Base-by-base conservation (phyloP, 2,113 vertebrate species). In the Neomonachus schauinslandi region DNA sequence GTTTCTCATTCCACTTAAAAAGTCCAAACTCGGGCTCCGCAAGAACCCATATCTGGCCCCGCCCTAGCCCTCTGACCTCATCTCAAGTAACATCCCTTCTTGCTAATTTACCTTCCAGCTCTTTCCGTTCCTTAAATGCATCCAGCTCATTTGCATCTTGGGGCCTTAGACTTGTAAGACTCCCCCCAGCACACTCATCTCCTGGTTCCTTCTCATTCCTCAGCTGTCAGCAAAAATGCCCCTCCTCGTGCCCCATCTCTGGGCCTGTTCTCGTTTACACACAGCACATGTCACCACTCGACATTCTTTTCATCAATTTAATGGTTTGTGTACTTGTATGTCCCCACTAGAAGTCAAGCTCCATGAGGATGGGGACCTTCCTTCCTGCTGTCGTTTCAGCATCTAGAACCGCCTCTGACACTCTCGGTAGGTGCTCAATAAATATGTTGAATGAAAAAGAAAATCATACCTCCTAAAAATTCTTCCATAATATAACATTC, bases 51-150 rank as follows among this genome's bases (percentile, higher is more conserved):
- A 74, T 46, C 46, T 67, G 55, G 19, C 19, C 67, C 59, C 24
- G n/a, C 59, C 61, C 6, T 9, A 28, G 18, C 46, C 31, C 69
- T 93, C 76, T 80, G 85, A 72, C 59, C 69, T 94, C 15, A 80
- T 76, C 77, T 79, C 51, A 91, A 59, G 76, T 55, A 95, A 89
- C 13, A 51, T 2, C n/a, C 26, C 21, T 14, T 53, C 49, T 67
- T 72, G 84, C 63, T 87, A 46, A 51, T 90, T 87, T 59, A 89
- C 36, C 57, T 89, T 36, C 26, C 39, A 81, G 18, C 15, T 36
- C 76, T 94, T 97, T 96, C 74, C 82, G 65, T 89, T 93, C 91
- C 31, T 96, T 90, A 95, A 91, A 87, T 19, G 42, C 63, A 84
- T 36, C 51, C 28, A 80, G 63, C 14, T 92, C 63, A 94, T 81